A percentile compares a stretch with the other conserved stretches of the same genome.
Evolutionary conservation across 1,140 invertebrate genomes (phyloP).

Genomic region (Polypedilum vanderplanki): DNA sequence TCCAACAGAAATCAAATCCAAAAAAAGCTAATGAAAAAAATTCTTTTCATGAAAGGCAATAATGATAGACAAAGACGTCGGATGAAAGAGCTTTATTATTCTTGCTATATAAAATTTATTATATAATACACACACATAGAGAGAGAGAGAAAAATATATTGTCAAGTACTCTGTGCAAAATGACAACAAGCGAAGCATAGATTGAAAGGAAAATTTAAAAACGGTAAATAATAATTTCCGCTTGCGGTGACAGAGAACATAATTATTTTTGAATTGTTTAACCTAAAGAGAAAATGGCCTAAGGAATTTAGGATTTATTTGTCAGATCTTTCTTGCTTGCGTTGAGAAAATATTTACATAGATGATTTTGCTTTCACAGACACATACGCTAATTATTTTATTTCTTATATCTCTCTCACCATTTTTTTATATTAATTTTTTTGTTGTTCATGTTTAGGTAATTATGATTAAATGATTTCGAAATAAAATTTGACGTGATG

Average conservation of each 20-base stretch:
- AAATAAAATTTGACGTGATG: neutral
- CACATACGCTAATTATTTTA: too few relatives aligned
- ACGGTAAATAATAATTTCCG: constrained; percentile 27
- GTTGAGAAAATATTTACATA: too few relatives aligned
- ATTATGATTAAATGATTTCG: too few relatives aligned
- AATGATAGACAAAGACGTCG: neutral
- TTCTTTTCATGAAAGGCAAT: neutral
- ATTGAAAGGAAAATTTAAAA: constrained; percentile 21
- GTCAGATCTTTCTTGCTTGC: too few relatives aligned
- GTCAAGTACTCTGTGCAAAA: neutral
- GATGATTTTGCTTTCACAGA: too few relatives aligned
- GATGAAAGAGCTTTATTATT: constrained; percentile 2
- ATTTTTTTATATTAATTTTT: too few relatives aligned
- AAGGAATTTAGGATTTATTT: neutral
- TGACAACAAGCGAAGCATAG: neutral
- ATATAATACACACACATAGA: neutral
- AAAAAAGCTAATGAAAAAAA: too few relatives aligned
- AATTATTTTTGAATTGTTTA: constrained; percentile 28
- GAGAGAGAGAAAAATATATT: neutral
- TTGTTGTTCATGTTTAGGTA: too few relatives aligned
- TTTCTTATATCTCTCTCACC: too few relatives aligned
- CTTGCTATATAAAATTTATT: neutral
- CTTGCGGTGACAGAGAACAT: neutral
- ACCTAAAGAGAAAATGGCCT: constrained; percentile 14
- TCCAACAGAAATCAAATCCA: neutral